A percentile compares a stretch with the other conserved stretches of the same genome.
Conservation (phyloP, 2,888 invertebrate species). For the Rhynchonema sp. region DNA sequence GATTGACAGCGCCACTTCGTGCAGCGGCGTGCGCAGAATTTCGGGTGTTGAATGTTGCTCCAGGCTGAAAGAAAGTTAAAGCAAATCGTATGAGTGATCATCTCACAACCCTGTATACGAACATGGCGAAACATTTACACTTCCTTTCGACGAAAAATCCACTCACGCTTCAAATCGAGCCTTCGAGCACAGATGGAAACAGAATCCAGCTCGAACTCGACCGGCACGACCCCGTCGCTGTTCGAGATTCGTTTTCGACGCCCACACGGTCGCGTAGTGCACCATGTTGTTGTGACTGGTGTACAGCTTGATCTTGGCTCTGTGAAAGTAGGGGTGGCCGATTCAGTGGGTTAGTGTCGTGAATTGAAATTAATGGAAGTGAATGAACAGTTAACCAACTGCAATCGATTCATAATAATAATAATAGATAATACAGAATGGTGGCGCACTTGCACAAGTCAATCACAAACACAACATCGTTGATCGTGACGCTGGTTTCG, state of each 20-base stretch:
- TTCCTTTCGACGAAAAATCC: too few species aligned
- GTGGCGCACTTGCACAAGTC: slow-evolving; percentile 71
- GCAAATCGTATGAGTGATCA: too few species aligned
- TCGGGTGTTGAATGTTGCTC: slow-evolving; percentile 75
- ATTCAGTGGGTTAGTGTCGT: too few species aligned
- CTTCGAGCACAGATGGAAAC: slow-evolving; percentile 64
- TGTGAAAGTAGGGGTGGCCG: too few species aligned
- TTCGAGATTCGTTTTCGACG: slow-evolving; percentile 70
- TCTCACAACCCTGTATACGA: too few species aligned
- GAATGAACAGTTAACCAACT: too few species aligned
- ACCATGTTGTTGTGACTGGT: slow-evolving; percentile 98
- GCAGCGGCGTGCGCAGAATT: slow-evolving; percentile 89
- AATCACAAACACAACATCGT: slow-evolving; percentile 92
- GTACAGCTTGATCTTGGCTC: slow-evolving; percentile 83
- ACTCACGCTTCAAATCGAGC: slow-evolving; percentile 31
- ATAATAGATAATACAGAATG: too few species aligned
- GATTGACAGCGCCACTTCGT: slow-evolving; percentile 75
- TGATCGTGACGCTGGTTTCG: slow-evolving; percentile 90
- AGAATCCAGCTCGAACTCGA: slow-evolving; percentile 73
- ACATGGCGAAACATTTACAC: too few species aligned
- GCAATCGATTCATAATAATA: too few species aligned
- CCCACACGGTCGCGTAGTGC: slow-evolving; percentile 79
- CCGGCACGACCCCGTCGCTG: slow-evolving; percentile 89
- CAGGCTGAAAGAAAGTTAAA: slow-evolving; percentile 29
- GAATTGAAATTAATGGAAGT: too few species aligned